A percentile compares a stretch with the other conserved stretches of the same genome.
Conservation (phyloP, 2,113 vertebrate genomes). For the Anseranas semipalmata region DNA sequence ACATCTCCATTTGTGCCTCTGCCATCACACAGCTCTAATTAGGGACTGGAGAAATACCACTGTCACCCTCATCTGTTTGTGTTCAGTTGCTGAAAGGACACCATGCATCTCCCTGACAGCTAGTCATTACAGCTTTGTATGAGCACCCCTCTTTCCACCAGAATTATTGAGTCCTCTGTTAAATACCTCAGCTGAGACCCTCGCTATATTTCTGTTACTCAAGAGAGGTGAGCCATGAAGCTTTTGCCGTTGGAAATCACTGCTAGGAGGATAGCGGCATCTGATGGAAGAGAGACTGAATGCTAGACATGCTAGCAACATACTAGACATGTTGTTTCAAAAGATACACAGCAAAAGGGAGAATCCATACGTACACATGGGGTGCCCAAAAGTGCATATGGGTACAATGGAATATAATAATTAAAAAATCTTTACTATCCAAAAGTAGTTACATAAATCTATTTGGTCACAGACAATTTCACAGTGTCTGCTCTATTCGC, state of each 20-base stretch:
- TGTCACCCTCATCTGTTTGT: constrained; percentile 72
- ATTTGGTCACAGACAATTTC: not conserved
- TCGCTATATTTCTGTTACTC: not conserved
- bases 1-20: constrained; percentile 56
- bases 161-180: constrained; percentile 36
- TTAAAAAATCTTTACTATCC: not conserved
- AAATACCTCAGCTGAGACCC: not conserved
- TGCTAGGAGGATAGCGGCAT: not conserved
- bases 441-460: not conserved
- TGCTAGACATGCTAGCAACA: not conserved
- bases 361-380: rapidly evolving
- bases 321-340: not conserved
- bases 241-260: not conserved
- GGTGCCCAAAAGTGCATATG: not conserved
- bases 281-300: not conserved
- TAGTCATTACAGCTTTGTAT: constrained; percentile 77
- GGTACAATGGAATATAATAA: not conserved
- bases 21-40: constrained; percentile 76
- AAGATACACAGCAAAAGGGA: not conserved
- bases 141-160: constrained; percentile 60
- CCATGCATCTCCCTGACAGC: constrained; percentile 81
- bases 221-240: not conserved
- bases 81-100: constrained; percentile 76
- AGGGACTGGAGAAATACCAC: constrained; percentile 78
- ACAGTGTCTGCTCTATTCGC: not conserved